These are phyloP conservation scores for Apamea anceps DNA, from an alignment of 2,888 invertebrate species.

Conservation along the genomic window DNA sequence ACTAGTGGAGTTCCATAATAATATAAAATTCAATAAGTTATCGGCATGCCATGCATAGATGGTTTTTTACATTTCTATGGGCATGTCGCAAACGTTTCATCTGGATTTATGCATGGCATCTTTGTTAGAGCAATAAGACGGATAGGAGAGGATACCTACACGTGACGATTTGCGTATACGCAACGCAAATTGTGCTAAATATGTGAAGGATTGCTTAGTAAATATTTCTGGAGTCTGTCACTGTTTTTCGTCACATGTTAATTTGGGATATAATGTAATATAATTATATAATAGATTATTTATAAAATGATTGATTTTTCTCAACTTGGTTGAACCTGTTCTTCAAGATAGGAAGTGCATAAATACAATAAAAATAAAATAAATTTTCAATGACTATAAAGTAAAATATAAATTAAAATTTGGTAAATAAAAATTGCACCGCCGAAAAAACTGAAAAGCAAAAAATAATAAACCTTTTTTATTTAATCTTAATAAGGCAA, in stretches of 20 bases:
- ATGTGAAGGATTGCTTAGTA: neutral
- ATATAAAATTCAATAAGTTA: slow-evolving; percentile 36
- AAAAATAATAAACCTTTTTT: too few relatives aligned
- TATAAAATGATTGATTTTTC: neutral
- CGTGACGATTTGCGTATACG: too few relatives aligned
- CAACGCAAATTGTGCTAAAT: neutral
- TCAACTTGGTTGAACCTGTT: neutral
- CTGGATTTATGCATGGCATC: slow-evolving; percentile 13
- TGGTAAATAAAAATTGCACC: too few relatives aligned
- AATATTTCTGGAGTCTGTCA: neutral
- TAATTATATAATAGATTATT: neutral
- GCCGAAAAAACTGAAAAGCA: too few relatives aligned
- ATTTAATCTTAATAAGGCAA: too few relatives aligned
- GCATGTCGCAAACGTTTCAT: neutral
- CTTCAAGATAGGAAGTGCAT: neutral
- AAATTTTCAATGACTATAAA: neutral
- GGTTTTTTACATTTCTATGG: too few relatives aligned
- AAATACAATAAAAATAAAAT: neutral
- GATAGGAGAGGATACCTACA: neutral
- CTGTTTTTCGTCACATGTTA: neutral
- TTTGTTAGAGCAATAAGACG: neutral
- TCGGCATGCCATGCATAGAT: neutral
- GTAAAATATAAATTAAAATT: neutral
- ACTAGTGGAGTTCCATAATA: neutral
- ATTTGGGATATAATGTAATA: neutral